Conservation (phyloP, 2,888 invertebrate species). For the Brachylomia viminalis region DNA sequence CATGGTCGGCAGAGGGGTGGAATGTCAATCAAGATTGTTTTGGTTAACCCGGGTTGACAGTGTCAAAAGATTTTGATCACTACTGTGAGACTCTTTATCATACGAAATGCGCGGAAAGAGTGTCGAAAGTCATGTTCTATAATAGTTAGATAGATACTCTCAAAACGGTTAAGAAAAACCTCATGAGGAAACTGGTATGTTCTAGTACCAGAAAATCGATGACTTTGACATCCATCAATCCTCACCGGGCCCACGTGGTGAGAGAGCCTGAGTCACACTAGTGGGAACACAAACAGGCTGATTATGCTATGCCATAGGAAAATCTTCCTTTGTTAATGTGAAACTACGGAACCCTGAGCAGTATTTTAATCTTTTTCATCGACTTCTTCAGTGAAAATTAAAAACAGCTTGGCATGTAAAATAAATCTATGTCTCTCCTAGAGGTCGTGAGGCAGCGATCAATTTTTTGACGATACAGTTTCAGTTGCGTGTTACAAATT, state of each 20-base stretch:
- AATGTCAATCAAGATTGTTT: too few species aligned
- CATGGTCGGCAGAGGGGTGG: not conserved
- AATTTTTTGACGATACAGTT: constrained; percentile 21
- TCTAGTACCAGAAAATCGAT: not conserved
- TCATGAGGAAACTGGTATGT: not conserved
- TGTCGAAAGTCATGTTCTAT: not conserved
- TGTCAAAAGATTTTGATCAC: not conserved
- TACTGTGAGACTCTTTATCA: not conserved
- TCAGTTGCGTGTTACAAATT: constrained; percentile 42
- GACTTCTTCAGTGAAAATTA: not conserved
- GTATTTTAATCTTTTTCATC: not conserved
- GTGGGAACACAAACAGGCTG: not conserved
- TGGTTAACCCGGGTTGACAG: too few species aligned
- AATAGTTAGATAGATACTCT: not conserved
- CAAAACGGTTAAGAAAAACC: not conserved
- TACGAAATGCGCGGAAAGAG: not conserved
- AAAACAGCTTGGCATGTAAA: not conserved
- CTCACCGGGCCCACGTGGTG: accelerated
- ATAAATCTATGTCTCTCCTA: constrained; percentile 15
- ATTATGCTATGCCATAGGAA: not conserved
- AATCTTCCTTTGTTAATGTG: not conserved
- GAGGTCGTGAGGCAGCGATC: constrained; percentile 31
- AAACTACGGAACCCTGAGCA: not conserved
- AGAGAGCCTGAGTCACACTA: not conserved
- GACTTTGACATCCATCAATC: not conserved